These are phyloP conservation scores for Clytia hemisphaerica DNA, from an alignment of 30 jellyfish, hydroid and myxozoan genomes.

Conservation along the genomic window DNA sequence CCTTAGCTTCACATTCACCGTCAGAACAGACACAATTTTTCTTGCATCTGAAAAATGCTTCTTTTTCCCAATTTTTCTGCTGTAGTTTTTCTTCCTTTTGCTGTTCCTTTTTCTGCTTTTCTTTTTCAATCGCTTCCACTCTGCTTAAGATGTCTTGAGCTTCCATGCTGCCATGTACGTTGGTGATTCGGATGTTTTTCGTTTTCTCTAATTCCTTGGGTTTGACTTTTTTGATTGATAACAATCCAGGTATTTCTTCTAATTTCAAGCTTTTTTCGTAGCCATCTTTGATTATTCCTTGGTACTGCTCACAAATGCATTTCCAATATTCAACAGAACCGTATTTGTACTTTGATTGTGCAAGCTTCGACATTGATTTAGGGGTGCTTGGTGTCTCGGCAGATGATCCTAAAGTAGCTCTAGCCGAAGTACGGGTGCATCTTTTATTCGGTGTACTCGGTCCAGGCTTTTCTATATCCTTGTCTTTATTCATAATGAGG, in stretches of 20 bases:
- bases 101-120: not conserved
- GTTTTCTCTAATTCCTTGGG: not conserved
- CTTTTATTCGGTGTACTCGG: constrained; percentile 11
- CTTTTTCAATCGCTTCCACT: not conserved
- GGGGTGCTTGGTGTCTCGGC: constrained; percentile 9
- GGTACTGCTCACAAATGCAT: constrained; percentile 11
- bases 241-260: constrained; percentile 4
- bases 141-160: not conserved
- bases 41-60: constrained; percentile 7
- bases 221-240: not conserved
- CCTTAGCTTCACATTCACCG: constrained; percentile 7
- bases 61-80: not conserved
- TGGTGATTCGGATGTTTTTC: constrained; percentile 7
- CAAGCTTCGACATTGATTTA: constrained; percentile 3
- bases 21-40: constrained; percentile 9
- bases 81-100: not conserved
- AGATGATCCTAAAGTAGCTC: no score
- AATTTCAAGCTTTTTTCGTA: constrained; percentile 17
- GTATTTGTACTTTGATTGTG: not conserved
- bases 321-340: not conserved
- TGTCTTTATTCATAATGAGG: not conserved
- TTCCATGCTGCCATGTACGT: constrained; percentile 11
- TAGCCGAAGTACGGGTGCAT: constrained; percentile 5
- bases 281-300: not conserved
- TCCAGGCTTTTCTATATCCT: not conserved